phyloP scores from a whole-genome alignment of 1,140 invertebrate species.

The Brachionus rubens region DNA sequence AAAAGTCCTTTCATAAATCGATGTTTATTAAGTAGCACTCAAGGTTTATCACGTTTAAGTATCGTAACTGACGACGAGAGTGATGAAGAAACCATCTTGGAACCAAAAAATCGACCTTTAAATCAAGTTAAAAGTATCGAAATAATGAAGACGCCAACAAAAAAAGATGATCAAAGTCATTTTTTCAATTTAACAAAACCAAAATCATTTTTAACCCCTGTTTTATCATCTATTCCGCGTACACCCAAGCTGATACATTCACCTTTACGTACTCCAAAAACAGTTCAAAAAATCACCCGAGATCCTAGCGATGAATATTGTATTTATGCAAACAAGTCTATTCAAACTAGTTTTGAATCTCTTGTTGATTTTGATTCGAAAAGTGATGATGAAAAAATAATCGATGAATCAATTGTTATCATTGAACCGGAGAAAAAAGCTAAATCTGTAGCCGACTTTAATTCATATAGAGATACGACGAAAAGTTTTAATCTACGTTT shows the following conservation, averaged over 20 bases:
- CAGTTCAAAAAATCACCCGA: neutral
- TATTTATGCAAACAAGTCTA: neutral
- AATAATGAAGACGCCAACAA: neutral
- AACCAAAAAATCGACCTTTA: neutral
- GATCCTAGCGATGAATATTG: neutral
- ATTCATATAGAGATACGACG: neutral
- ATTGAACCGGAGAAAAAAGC: neutral
- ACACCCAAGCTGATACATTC: neutral
- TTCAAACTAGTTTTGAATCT: neutral
- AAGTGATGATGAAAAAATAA: neutral
- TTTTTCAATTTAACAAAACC: neutral
- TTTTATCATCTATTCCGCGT: neutral
- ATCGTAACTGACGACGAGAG: constrained; percentile 43
- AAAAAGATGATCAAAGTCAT: neutral
- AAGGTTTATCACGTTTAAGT: constrained; percentile 6
- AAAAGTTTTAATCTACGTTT: constrained; percentile 5
- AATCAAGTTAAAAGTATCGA: neutral
- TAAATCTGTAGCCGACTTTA: neutral
- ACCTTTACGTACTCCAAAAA: neutral
- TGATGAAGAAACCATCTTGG: neutral
- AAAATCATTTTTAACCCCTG: neutral
- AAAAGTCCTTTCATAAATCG: neutral
- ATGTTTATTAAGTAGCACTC: neutral
- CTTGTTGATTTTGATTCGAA: neutral
- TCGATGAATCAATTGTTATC: neutral